Conservation (phyloP, 2,797 vertebrate genomes). For the Anguilla marmorata region DNA sequence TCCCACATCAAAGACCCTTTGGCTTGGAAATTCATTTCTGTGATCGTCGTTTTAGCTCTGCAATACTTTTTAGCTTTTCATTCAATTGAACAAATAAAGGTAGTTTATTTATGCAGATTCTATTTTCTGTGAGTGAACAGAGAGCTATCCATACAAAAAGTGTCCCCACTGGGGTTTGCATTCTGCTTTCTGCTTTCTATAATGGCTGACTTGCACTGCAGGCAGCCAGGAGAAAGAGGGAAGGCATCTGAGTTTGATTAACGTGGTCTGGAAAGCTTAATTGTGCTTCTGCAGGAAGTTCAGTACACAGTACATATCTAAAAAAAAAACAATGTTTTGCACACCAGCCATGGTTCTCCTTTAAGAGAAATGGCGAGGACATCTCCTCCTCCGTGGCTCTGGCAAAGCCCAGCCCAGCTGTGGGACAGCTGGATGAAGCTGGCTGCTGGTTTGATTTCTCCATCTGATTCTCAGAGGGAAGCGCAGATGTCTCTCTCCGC, state of each 20-base stretch:
- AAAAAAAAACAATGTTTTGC: too few relatives aligned
- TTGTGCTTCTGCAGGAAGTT: neutral
- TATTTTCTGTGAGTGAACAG: neutral
- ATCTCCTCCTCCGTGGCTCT: neutral
- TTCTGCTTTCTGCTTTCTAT: neutral
- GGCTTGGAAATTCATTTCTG: neutral
- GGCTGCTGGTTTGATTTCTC: neutral
- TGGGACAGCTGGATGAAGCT: neutral
- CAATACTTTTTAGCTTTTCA: neutral
- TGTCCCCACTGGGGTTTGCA: neutral
- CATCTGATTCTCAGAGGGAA: neutral
- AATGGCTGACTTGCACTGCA: neutral
- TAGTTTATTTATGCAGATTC: neutral
- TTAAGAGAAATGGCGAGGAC: neutral
- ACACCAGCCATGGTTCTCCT: neutral
- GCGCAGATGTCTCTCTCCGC: constrained; percentile 9
- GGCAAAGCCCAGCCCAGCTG: neutral
- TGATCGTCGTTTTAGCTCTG: neutral
- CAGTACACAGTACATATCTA: too few relatives aligned
- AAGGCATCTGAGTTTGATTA: neutral
- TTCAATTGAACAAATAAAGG: neutral
- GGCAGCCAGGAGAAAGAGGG: neutral
- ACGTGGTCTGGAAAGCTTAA: neutral
- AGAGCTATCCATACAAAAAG: neutral
- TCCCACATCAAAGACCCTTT: neutral